Percentiles rank a stretch among this genome's conserved stretches.
Conservation (phyloP, 1,140 invertebrate genomes). For the Drosophila prosaltans region DNA sequence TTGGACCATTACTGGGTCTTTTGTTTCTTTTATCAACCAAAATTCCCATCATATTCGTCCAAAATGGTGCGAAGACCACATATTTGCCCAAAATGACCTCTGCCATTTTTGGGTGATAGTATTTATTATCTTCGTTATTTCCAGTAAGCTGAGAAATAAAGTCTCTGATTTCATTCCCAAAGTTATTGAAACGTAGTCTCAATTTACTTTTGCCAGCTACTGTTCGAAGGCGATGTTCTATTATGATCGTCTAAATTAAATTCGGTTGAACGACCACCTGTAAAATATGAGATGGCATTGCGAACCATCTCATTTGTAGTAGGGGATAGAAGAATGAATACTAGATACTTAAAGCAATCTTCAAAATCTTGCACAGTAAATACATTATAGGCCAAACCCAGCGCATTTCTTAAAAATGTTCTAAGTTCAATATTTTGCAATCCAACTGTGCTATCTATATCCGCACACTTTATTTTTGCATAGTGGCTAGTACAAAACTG, state of each 20-base stretch:
- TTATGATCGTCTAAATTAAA: too few relatives aligned
- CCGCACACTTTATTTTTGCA: background rate
- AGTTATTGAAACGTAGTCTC: background rate
- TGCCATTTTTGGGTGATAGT: background rate
- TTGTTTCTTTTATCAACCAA: too few relatives aligned
- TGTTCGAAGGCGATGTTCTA: background rate
- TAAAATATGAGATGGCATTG: too few relatives aligned
- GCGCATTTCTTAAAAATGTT: background rate
- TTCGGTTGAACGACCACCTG: too few relatives aligned
- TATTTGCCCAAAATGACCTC: background rate
- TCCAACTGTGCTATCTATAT: background rate
- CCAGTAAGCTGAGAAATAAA: background rate
- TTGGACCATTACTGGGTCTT: too few relatives aligned
- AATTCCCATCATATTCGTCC: too few relatives aligned
- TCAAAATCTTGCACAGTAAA: background rate
- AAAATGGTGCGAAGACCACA: background rate
- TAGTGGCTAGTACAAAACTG: conserved; percentile 3
- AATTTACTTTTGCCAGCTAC: background rate
- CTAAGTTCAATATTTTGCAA: background rate
- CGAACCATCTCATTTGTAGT: too few relatives aligned
- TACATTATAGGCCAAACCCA: background rate
- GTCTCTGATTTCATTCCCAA: background rate
- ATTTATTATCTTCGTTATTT: too few relatives aligned
- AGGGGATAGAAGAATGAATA: background rate
- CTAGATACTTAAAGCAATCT: conserved; percentile 9